Percentiles rank a stretch among this genome's conserved stretches.
Evolutionary conservation across 2,113 vertebrate genomes (phyloP).

Genomic region (Turnix velox): DNA sequence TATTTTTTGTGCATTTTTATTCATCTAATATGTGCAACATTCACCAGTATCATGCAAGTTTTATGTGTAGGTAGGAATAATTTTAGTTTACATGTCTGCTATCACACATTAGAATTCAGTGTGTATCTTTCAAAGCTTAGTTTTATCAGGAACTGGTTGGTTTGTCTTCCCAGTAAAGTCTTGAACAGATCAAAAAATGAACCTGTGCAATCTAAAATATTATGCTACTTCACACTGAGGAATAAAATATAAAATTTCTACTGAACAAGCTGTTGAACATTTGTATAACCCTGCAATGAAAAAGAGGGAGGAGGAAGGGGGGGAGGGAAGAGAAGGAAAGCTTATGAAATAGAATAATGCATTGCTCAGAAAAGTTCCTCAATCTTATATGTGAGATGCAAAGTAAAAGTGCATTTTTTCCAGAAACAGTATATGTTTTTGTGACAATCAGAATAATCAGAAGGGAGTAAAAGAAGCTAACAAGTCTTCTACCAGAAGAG

Average conservation of each 20-base stretch:
- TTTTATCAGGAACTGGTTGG: not conserved
- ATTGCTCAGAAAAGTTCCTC: not conserved
- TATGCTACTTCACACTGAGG: not conserved
- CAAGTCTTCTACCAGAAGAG: slow-evolving; percentile 28
- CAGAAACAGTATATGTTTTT: not conserved
- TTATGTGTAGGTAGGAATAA: not conserved
- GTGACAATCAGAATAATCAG: not conserved
- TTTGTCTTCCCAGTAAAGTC: not conserved
- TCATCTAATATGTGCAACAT: not conserved
- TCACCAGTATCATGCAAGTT: not conserved
- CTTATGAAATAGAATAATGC: not conserved
- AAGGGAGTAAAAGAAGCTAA: not conserved
- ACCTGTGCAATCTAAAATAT: not conserved
- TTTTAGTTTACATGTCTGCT: not conserved
- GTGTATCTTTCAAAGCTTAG: not conserved
- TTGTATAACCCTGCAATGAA: not conserved
- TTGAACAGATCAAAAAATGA: not conserved
- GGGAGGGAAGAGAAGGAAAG: fast-evolving
- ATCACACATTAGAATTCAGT: not conserved
- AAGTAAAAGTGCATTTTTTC: not conserved
- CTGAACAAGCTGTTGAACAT: not conserved
- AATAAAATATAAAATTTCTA: not conserved
- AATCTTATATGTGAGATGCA: not conserved
- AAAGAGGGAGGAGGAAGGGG: too few species aligned
- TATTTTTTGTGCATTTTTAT: not conserved